Conservation (phyloP, 2,113 vertebrate genomes). For the Vireo altiloquus region DNA sequence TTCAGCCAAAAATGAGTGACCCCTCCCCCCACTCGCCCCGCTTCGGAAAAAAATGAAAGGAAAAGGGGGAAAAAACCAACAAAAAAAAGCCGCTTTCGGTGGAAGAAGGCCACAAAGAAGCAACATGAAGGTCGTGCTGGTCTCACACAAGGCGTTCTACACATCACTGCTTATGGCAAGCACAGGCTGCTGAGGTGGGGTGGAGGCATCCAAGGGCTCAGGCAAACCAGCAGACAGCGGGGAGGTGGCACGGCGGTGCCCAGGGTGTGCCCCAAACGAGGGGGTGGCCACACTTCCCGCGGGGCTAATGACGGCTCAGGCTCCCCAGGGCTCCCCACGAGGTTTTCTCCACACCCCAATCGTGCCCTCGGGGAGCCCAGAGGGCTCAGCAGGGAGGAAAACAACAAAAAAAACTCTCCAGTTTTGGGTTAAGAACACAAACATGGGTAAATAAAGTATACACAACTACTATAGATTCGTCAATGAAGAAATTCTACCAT, state of each 20-base stretch:
- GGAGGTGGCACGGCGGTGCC: background rate
- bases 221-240: background rate
- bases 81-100: background rate
- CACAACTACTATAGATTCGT: conserved; percentile 78
- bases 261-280: background rate
- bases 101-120: background rate
- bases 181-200: background rate
- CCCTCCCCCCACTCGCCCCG: fast-evolving
- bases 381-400: conserved; percentile 49
- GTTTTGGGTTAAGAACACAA: conserved; percentile 45
- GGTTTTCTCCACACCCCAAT: background rate
- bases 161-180: background rate
- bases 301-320: fast-evolving
- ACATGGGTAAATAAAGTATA: conserved; percentile 78
- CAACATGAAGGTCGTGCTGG: background rate
- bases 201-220: background rate
- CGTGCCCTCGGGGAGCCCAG: background rate
- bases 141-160: background rate
- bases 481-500: conserved; percentile 81
- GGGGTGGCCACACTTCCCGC: fast-evolving
- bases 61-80: background rate
- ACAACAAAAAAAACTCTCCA: conserved; percentile 9
- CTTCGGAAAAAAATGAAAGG: fast-evolving
- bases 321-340: background rate
- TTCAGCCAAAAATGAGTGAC: background rate